phyloP scores from a whole-genome alignment of 1,140 invertebrate genomes.

The Ganaspis sp. region DNA sequence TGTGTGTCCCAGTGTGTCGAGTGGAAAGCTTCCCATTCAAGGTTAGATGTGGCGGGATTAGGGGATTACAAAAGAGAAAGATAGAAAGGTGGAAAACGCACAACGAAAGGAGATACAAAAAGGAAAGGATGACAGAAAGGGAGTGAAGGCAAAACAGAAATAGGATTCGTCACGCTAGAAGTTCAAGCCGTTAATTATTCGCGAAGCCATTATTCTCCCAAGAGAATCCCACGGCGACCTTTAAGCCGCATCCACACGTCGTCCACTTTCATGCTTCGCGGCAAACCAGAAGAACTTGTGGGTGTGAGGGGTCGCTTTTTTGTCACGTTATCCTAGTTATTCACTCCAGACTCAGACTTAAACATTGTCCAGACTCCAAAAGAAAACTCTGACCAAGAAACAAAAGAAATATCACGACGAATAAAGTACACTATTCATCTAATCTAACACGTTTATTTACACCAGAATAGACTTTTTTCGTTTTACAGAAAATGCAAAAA shows the following conservation, averaged over 20 bases:
- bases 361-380: background rate
- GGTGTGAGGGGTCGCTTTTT: background rate
- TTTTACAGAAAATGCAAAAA: no score
- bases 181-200: constrained; percentile 42
- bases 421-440: no score
- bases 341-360: background rate
- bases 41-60: constrained; percentile 59
- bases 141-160: constrained; percentile 37
- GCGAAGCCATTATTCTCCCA: constrained; percentile 30
- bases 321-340: background rate
- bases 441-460: no score
- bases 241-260: constrained; percentile 3
- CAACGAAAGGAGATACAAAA: constrained; percentile 37
- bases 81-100: constrained; percentile 32
- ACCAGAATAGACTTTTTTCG: no score
- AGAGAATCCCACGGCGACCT: constrained; percentile 22
- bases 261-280: constrained; percentile 9
- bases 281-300: background rate
- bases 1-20: constrained; percentile 70
- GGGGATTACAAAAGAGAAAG: constrained; percentile 37
- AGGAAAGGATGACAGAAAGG: constrained; percentile 20
- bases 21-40: constrained; percentile 65
- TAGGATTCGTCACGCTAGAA: background rate
- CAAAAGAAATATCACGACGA: no score
- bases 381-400: no score